phyloP scores from a whole-genome alignment of 2,888 invertebrate species.

The Tachystola acroxantha region DNA sequence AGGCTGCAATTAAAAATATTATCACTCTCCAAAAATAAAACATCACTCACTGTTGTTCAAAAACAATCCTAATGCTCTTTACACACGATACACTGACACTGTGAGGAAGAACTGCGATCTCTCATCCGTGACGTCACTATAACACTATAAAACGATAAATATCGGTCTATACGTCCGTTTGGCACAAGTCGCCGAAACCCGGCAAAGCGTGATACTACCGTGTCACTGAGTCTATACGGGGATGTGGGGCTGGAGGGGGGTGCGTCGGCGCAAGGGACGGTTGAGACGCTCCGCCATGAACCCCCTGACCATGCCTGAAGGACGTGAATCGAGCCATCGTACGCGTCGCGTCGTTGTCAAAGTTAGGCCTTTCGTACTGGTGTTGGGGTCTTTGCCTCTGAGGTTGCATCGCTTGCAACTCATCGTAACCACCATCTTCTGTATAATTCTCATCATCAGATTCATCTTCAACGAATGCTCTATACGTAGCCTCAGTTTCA shows the following conservation, averaged over 20 bases:
- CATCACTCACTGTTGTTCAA: conserved; percentile 16
- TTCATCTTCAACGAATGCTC: conserved; percentile 65
- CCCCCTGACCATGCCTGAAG: conserved; percentile 57
- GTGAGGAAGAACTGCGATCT: conserved; percentile 60
- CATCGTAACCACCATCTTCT: conserved; percentile 64
- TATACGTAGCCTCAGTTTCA: conserved; percentile 62
- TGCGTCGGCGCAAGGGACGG: conserved; percentile 48
- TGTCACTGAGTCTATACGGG: conserved; percentile 63
- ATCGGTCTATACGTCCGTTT: conserved; percentile 71
- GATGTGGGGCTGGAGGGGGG: conserved; percentile 61
- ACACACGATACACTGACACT: conserved; percentile 21
- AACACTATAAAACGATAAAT: conserved; percentile 25
- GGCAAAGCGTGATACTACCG: conserved; percentile 76
- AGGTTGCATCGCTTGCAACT: conserved; percentile 63
- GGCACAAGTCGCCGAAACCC: conserved; percentile 75
- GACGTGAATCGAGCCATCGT: conserved; percentile 63
- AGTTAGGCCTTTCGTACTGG: conserved; percentile 71
- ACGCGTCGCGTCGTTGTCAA: conserved; percentile 56
- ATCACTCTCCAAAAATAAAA: conserved; percentile 10
- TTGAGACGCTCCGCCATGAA: conserved; percentile 38
- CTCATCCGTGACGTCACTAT: conserved; percentile 36
- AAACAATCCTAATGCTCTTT: background rate
- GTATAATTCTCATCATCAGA: conserved; percentile 67
- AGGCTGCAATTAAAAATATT: no score
- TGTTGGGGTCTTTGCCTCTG: conserved; percentile 58